A percentile compares a stretch with the other conserved stretches of the same genome.
phyloP scores from a whole-genome alignment of 2,113 vertebrate genomes.

The Geococcyx californianus region DNA sequence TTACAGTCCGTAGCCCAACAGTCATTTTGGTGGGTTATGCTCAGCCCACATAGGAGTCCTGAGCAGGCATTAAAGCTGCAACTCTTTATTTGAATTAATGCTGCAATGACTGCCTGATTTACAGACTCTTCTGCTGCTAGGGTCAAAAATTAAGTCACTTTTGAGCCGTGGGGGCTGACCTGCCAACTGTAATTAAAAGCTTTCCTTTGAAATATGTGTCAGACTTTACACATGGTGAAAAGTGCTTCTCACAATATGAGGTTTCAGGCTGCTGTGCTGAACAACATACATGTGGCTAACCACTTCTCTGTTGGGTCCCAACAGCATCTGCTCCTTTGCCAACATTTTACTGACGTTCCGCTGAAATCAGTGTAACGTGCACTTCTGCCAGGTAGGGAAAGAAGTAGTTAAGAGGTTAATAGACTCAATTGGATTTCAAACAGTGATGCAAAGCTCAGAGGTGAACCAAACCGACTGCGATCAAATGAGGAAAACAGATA shows the following conservation, averaged over 20 bases:
- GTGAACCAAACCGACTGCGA: neutral
- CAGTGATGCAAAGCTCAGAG: neutral
- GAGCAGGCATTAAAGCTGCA: neutral
- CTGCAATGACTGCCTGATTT: slow-evolving; percentile 6
- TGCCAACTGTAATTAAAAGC: slow-evolving; percentile 54
- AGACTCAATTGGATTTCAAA: slow-evolving; percentile 26
- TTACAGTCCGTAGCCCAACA: accelerated
- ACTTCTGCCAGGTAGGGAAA: slow-evolving; percentile 39
- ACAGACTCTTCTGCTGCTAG: neutral
- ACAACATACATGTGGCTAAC: slow-evolving; percentile 50
- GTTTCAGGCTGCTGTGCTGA: slow-evolving; percentile 28
- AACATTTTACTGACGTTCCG: slow-evolving; percentile 51
- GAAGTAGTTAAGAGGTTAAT: slow-evolving; percentile 53
- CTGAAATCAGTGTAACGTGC: neutral
- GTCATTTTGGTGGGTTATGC: neutral
- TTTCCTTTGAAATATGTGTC: slow-evolving; percentile 67
- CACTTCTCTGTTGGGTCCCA: slow-evolving; percentile 55
- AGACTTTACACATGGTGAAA: slow-evolving; percentile 53
- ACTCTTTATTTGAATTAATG: neutral
- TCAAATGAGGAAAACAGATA: slow-evolving; percentile 41
- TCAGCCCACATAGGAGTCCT: neutral
- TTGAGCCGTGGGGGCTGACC: neutral
- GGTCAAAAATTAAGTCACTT: slow-evolving; percentile 58
- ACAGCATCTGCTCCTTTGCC: slow-evolving; percentile 48
- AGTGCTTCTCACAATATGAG: slow-evolving; percentile 52